Evolutionary conservation across 2,113 vertebrate species (phyloP), one percentile per base, ranked within the genome.

Genomic region (Apistogramma diplotaenia): DNA sequence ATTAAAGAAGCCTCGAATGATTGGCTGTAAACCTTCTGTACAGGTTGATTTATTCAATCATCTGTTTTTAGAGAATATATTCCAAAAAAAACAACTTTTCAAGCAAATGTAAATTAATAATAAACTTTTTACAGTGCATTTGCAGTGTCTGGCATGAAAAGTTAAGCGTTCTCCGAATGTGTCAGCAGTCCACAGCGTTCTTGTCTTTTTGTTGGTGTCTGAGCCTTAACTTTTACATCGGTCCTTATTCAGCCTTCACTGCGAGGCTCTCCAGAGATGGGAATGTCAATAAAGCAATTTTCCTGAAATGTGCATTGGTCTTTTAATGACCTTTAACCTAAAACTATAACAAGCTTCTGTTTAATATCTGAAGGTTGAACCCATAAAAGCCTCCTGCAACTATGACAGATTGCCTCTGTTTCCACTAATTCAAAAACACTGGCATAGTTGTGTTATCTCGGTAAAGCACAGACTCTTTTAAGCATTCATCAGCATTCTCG

Each of bases 241-340:
- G 10, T 40, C 31, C 35, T 59, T 31, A 29, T 43, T 78, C 3
- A 59, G 21, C 9, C 67, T 46, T 56, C n/a, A 51, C n/a, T 51
- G n/a, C 6, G 21, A 27, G n/a, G 23, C 23, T 46, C 13, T 33
- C 2, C 15, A 43, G 12, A 33, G 5, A 61, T 23, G 49, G 18
- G 53, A 23, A 35, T 25, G 23, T 46, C n/a, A 4, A 58, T 55
- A 77, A 72, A 76, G 9, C 56, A 55, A n/a, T 33, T 29, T 49
- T 71, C 19, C 5, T 49, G 29, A 76, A 11, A 57, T 67, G 25
- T n/a, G 1, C 5, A 37, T 18, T 53, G 16, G 6, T 29, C 6
- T 25, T 25, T 70, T 81, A 11, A 54, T 33, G 21, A 74, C 8
- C 74, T 82, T 82, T 82, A 23, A 65, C 74, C 23, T 62, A 5